Evolutionary conservation across 2,888 invertebrate species (phyloP), one percentile per base, ranked within the genome.

Genomic region (Dioctria linearis): DNA sequence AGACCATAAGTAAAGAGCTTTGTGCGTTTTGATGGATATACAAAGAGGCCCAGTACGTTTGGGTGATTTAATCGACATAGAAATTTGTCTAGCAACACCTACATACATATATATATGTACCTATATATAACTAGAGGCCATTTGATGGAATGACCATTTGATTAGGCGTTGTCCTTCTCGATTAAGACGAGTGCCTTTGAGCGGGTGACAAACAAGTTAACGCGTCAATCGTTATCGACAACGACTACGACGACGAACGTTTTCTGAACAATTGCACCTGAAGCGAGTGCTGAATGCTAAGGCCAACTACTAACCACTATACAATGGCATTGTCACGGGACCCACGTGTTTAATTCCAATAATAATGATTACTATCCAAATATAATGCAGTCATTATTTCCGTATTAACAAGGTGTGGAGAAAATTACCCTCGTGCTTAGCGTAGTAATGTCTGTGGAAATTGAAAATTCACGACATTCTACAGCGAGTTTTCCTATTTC

Each of bases 381-480:
- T 82, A 82, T 83, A 79, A 88, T 88, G 87, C 87, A 88, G 88
- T 89, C 88, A 89, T 89, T 89, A 89, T 89, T 88, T 90, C 90
- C 89, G 88, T 90, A 91, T 90, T 90, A 90, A 90, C 88, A 87
- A 89, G 89, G 89, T 89, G 89, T 88, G 89, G 88, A 89, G 86
- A 85, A 86, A 85, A 87, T 83, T 84, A 80, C 63, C 76, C 76
- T 76, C 76, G 40, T 42, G 49, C 63, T 46, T 49, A 79, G 75
- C 71, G 65, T 57, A 65, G 39, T 57, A 54, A 57, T 61, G 43
- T 63, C 46, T 76, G 49, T 63, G 63, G 76, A 76, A 49, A 76
- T 49, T 63, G 25, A 25, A 25, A 25, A 25, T 25, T 25, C 25
- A 25, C 25, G 25, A 25, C 25, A 2, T 25, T 25, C 25, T 11